These are phyloP conservation scores for Pangasius macronema DNA, from an alignment of 2,797 vertebrate species.

Conservation along the genomic window DNA sequence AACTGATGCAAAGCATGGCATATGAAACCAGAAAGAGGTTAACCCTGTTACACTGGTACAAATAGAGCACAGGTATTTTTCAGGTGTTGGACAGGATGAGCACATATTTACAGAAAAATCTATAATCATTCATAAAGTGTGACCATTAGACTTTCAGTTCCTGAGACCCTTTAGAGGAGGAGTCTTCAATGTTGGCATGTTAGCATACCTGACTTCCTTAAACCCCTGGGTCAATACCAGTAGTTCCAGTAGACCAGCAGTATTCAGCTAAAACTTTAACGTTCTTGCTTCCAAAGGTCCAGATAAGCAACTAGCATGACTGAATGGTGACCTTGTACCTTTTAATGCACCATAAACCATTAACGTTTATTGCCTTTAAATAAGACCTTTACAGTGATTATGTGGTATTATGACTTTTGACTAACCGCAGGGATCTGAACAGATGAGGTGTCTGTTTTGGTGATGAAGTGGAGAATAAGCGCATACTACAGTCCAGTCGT, in stretches of 20 bases:
- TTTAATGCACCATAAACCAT: not conserved
- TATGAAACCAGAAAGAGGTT: not conserved
- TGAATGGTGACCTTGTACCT: not conserved
- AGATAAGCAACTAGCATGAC: not conserved
- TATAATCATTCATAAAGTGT: not conserved
- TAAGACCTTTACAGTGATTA: not conserved
- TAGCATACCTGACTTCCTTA: constrained; percentile 14
- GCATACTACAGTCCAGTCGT: not conserved
- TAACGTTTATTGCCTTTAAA: not conserved
- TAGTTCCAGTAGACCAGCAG: not conserved
- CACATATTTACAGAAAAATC: not conserved
- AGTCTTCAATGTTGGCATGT: not conserved
- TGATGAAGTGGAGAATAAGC: not conserved
- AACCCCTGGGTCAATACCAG: not conserved
- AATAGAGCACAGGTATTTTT: not conserved
- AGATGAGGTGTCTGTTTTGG: not conserved
- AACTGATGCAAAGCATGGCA: not conserved
- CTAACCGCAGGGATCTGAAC: not conserved
- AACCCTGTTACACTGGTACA: not conserved
- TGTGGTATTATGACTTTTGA: not conserved
- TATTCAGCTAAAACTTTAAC: not conserved
- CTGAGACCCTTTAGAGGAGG: not conserved
- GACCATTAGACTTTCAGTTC: not conserved
- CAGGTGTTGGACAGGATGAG: not conserved
- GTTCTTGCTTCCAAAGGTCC: not conserved